phyloP scores from a whole-genome alignment of 1,140 invertebrate species.

The Drosophila neocordata region DNA sequence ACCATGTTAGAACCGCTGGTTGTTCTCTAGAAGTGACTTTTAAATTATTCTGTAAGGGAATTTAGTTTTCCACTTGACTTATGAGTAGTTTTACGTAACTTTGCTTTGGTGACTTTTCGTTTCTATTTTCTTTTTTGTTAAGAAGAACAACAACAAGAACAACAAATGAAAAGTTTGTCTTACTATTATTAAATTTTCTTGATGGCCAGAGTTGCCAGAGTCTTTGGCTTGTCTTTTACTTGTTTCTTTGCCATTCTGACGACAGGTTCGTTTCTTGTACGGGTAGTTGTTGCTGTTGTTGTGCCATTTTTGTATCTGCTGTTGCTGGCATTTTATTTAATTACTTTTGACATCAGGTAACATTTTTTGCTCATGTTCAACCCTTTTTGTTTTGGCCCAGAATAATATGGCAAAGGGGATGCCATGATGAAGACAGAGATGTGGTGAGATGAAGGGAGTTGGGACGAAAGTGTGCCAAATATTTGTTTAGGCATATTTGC shows the following conservation, averaged over 20 bases:
- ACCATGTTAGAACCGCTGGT: too few relatives aligned
- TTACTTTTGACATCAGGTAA: slow-evolving; percentile 78
- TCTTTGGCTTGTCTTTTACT: slow-evolving; percentile 35
- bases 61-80: not conserved
- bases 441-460: too few relatives aligned
- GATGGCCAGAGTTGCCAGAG: slow-evolving; percentile 30
- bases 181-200: slow-evolving; percentile 51
- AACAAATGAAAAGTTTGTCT: slow-evolving; percentile 17
- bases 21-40: too few relatives aligned
- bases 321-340: slow-evolving; percentile 74
- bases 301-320: slow-evolving; percentile 21
- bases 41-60: too few relatives aligned
- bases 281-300: slow-evolving; percentile 18
- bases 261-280: slow-evolving; percentile 15
- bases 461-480: slow-evolving; percentile 69
- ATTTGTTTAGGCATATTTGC: slow-evolving; percentile 73
- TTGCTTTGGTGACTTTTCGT: not conserved
- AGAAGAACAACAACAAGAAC: not conserved
- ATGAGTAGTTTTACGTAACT: too few relatives aligned
- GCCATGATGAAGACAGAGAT: too few relatives aligned
- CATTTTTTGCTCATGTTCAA: slow-evolving; percentile 52
- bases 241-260: slow-evolving; percentile 1
- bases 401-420: slow-evolving; percentile 19
- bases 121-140: not conserved
- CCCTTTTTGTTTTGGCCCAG: slow-evolving; percentile 22